A percentile compares a stretch with the other conserved stretches of the same genome.
phyloP scores from a whole-genome alignment of 2,888 invertebrate species.

The Hoplodrina blanda region DNA sequence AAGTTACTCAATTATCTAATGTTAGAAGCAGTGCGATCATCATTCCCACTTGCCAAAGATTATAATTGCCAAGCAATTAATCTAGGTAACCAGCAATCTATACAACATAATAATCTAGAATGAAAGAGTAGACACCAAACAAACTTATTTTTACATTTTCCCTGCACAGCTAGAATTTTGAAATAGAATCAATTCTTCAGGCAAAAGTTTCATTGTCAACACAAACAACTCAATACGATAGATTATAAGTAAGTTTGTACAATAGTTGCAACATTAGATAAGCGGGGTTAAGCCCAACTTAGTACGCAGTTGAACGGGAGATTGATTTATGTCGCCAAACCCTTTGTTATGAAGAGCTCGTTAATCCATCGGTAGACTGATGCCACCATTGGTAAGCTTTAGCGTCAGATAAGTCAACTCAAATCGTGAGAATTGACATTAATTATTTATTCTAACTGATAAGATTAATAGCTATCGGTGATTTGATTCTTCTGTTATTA shows the following conservation, averaged over 20 bases:
- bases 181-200: background rate
- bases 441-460: constrained; percentile 32
- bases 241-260: constrained; percentile 23
- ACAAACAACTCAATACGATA: constrained; percentile 10
- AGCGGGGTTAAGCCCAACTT: constrained; percentile 46
- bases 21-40: background rate
- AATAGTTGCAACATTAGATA: constrained; percentile 46
- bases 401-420: constrained; percentile 38
- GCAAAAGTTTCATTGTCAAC: constrained; percentile 4
- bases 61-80: background rate
- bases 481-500: constrained; percentile 9
- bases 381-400: constrained; percentile 26
- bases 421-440: constrained; percentile 26
- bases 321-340: constrained; percentile 54
- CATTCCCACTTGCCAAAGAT: background rate
- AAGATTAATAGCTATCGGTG: constrained; percentile 11
- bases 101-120: background rate
- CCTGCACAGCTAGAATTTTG: background rate
- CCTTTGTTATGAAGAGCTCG: constrained; percentile 50
- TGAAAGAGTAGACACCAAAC: background rate
- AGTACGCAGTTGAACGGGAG: constrained; percentile 38
- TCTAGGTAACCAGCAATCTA: background rate
- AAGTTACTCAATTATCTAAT: background rate
- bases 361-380: constrained; percentile 44
- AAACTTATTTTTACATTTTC: background rate